phyloP scores from a whole-genome alignment of 2,797 vertebrate species.

The Poeciliopsis infans region DNA sequence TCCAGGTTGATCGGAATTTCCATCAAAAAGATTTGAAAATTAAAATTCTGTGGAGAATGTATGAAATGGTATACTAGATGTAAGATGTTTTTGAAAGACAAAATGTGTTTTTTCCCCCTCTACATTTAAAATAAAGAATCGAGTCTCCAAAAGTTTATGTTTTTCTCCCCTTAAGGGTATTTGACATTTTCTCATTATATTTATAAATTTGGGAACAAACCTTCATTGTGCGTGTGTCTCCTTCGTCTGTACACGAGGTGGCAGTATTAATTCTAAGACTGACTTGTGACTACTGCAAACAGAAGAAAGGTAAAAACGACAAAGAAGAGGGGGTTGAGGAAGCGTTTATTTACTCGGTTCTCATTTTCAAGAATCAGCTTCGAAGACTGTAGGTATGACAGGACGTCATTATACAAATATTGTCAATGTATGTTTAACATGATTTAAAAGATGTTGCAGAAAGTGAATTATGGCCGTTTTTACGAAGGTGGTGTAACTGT shows the following conservation, averaged over 20 bases:
- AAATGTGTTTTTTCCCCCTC: not conserved
- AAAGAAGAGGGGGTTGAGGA: conserved; percentile 23
- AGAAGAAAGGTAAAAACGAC: conserved; percentile 9
- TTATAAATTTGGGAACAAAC: not conserved
- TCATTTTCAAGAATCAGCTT: not conserved
- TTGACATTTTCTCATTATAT: not conserved
- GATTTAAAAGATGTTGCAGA: fast-evolving
- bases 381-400: conserved; percentile 31
- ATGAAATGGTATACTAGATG: not conserved
- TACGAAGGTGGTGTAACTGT: not conserved
- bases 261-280: not conserved
- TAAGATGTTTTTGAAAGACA: not conserved
- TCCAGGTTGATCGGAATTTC: not conserved
- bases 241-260: not conserved
- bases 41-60: not conserved
- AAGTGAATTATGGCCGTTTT: not conserved
- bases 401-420: not conserved
- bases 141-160: not conserved
- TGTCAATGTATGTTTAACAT: fast-evolving
- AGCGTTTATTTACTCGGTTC: conserved; percentile 27
- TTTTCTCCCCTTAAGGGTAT: not conserved
- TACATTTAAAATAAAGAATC: not conserved
- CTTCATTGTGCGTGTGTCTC: not conserved
- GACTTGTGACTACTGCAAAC: not conserved
- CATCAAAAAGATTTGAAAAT: not conserved